Evolutionary conservation across 92 coral and sea anemone genomes (phyloP).

Genomic region (Metridium senile): DNA sequence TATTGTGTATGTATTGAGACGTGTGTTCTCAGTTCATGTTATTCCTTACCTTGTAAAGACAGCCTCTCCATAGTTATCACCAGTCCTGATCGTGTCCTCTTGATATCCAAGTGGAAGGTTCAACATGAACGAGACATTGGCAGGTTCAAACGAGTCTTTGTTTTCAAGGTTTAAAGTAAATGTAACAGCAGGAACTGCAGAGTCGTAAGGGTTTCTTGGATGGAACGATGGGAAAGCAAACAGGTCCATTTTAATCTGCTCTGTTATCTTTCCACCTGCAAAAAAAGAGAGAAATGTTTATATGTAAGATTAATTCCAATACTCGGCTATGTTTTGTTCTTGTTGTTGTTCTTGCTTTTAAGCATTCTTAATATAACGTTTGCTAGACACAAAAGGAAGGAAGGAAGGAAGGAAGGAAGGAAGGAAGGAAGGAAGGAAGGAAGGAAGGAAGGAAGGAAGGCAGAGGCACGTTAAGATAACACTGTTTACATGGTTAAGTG

Average conservation of each 20-base stretch:
- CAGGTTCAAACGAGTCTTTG: conserved; percentile 47
- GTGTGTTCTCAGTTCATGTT: too few relatives aligned
- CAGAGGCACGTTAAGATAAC: too few relatives aligned
- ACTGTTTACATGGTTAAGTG: too few relatives aligned
- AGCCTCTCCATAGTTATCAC: conserved; percentile 84
- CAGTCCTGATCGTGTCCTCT: conserved; percentile 81
- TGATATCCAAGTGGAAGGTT: conserved; percentile 86
- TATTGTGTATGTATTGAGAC: too few relatives aligned
- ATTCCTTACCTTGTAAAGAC: conserved; percentile 77
- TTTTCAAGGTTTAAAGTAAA: conserved; percentile 71
- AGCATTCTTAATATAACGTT: too few relatives aligned
- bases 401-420: too few relatives aligned
- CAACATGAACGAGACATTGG: conserved; percentile 64
- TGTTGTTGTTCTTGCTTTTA: too few relatives aligned
- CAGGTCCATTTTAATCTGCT: conserved; percentile 65
- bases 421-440: too few relatives aligned
- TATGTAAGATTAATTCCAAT: too few relatives aligned
- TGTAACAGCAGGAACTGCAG: conserved; percentile 88
- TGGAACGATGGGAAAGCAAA: conserved; percentile 85
- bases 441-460: too few relatives aligned
- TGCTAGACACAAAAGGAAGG: too few relatives aligned
- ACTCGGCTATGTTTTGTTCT: too few relatives aligned
- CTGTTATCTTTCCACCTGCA: conserved; percentile 65
- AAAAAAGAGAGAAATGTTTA: not conserved
- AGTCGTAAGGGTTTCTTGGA: conserved; percentile 69